Conservation (phyloP, 2,113 vertebrate genomes). For the Engystomops pustulosus region DNA sequence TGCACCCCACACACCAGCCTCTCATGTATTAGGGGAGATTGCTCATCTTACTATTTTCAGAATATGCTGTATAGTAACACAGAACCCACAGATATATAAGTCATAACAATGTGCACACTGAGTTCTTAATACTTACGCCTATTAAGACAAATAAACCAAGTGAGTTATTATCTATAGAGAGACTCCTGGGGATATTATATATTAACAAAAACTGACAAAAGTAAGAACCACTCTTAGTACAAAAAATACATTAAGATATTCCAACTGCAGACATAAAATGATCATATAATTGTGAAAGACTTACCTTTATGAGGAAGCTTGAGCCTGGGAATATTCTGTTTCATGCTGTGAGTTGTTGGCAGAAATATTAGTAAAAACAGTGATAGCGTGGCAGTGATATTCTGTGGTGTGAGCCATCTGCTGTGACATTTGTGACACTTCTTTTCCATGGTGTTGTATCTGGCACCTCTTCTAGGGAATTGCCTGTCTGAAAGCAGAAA, state of each 20-base stretch:
- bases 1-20: background rate
- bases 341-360: slow-evolving; percentile 76
- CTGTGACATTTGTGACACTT: slow-evolving; percentile 60
- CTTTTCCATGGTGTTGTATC: slow-evolving; percentile 45
- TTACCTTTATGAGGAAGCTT: slow-evolving; percentile 93
- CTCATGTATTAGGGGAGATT: background rate
- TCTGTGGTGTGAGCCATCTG: slow-evolving; percentile 63
- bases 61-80: slow-evolving; percentile 10
- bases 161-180: slow-evolving; percentile 12
- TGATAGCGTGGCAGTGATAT: slow-evolving; percentile 71
- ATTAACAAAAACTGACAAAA: background rate
- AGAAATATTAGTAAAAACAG: slow-evolving; percentile 75
- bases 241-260: slow-evolving; percentile 30
- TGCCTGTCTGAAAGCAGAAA: slow-evolving; percentile 30
- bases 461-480: slow-evolving; percentile 44
- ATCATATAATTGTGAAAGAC: background rate
- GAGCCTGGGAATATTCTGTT: slow-evolving; percentile 89
- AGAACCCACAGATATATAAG: background rate
- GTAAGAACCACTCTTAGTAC: background rate
- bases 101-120: background rate
- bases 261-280: slow-evolving; percentile 10
- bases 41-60: background rate
- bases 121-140: background rate
- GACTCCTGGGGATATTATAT: background rate
- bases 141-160: background rate